These are phyloP conservation scores for Trissolcus brochymenae DNA, from an alignment of 2,888 invertebrate genomes.

Conservation along the genomic window DNA sequence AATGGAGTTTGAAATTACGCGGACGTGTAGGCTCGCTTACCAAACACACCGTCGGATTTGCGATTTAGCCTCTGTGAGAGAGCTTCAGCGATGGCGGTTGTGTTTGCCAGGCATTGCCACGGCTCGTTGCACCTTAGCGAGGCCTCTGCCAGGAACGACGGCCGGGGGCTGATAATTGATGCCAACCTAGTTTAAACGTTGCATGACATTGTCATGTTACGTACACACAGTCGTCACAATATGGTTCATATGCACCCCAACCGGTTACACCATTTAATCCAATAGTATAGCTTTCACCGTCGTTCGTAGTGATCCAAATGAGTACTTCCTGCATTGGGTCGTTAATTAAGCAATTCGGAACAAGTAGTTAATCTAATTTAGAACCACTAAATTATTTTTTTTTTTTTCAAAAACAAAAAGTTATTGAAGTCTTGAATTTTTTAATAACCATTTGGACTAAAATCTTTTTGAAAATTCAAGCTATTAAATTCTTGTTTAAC, in stretches of 20 bases:
- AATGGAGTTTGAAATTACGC: slow-evolving; percentile 61
- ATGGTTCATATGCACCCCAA: slow-evolving; percentile 34
- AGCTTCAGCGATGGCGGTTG: slow-evolving; percentile 80
- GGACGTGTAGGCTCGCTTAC: slow-evolving; percentile 81
- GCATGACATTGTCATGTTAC: slow-evolving; percentile 37
- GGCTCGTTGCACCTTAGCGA: slow-evolving; percentile 80
- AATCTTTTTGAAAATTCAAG: no score
- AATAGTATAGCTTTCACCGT: slow-evolving; percentile 33
- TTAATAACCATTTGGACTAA: no score
- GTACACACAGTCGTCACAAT: slow-evolving; percentile 37
- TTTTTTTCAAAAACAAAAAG: no score
- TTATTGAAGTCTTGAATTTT: background rate
- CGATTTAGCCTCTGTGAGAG: slow-evolving; percentile 80
- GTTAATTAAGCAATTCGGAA: slow-evolving; percentile 12
- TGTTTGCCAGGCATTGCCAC: slow-evolving; percentile 78
- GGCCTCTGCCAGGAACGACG: slow-evolving; percentile 75
- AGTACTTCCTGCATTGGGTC: slow-evolving; percentile 4
- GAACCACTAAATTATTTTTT: background rate
- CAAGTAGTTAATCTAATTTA: background rate
- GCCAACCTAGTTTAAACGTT: slow-evolving; percentile 73
- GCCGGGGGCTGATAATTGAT: slow-evolving; percentile 73
- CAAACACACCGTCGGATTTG: slow-evolving; percentile 82
- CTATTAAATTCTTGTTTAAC: no score
- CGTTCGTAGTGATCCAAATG: slow-evolving; percentile 23
- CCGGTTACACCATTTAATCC: slow-evolving; percentile 34